These are phyloP conservation scores for Oreohelix idahoensis DNA, from an alignment of 1,140 invertebrate genomes.

Conservation along the genomic window DNA sequence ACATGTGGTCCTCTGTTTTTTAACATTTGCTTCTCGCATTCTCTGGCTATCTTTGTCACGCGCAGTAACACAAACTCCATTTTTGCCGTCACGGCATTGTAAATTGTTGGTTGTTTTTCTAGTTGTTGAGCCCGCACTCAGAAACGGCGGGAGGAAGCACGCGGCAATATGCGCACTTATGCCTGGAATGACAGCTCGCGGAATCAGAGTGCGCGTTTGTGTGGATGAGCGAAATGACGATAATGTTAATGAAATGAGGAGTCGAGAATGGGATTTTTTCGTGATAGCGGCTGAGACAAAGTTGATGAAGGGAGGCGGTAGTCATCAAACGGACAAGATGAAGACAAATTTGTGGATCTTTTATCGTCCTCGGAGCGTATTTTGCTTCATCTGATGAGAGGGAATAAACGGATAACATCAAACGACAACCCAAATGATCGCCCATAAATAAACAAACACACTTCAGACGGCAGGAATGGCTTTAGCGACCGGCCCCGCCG, in stretches of 20 bases:
- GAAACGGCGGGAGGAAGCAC: not conserved
- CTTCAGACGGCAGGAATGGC: too few relatives aligned
- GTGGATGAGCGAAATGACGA: not conserved
- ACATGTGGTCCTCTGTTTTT: constrained; percentile 22
- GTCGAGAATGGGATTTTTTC: not conserved
- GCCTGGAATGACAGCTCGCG: not conserved
- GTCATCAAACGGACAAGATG: not conserved
- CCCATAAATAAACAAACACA: too few relatives aligned
- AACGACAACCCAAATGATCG: too few relatives aligned
- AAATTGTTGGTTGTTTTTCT: not conserved
- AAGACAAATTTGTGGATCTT: not conserved
- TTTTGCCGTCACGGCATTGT: constrained; percentile 14
- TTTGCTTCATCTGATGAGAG: too few relatives aligned
- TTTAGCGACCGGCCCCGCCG: too few relatives aligned
- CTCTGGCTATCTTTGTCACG: constrained; percentile 1
- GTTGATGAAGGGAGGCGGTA: too few relatives aligned
- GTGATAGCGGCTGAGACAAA: not conserved
- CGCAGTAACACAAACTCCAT: constrained; percentile 13
- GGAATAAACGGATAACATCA: too few relatives aligned
- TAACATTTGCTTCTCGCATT: constrained; percentile 11
- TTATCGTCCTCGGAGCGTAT: too few relatives aligned
- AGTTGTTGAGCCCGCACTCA: not conserved
- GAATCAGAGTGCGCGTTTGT: not conserved
- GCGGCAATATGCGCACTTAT: not conserved
- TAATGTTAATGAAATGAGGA: not conserved